These are phyloP conservation scores for Drosophila lutescens DNA, from an alignment of 2,888 invertebrate genomes.

Conservation along the genomic window DNA sequence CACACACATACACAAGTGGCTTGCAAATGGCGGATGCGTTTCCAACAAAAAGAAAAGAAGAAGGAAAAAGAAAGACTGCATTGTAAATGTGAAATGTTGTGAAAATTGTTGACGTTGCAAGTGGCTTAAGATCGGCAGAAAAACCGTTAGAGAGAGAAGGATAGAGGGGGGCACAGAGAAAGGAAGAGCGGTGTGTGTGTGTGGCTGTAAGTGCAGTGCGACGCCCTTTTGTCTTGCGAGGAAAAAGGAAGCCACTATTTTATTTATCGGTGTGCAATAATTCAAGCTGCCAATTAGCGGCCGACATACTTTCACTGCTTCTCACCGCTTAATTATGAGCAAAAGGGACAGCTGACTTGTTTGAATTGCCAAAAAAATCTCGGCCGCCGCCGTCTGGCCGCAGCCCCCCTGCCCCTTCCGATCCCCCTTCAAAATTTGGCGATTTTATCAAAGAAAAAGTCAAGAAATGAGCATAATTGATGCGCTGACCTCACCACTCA, in stretches of 20 bases:
- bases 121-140: conserved; percentile 42
- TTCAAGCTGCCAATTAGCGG: conserved; percentile 62
- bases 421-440: conserved; percentile 32
- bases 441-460: conserved; percentile 65
- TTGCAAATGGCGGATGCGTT: conserved; percentile 75
- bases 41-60: conserved; percentile 59
- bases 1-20: conserved; percentile 55
- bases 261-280: conserved; percentile 37
- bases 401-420: not conserved
- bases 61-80: conserved; percentile 65
- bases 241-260: conserved; percentile 24
- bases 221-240: conserved; percentile 75
- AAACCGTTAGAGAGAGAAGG: conserved; percentile 16
- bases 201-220: conserved; percentile 49
- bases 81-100: conserved; percentile 59
- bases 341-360: conserved; percentile 51
- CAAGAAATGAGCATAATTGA: conserved; percentile 73
- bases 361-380: conserved; percentile 67
- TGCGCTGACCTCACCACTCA: conserved; percentile 52
- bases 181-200: conserved; percentile 7
- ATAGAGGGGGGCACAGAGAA: not conserved
- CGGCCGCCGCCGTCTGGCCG: conserved; percentile 53
- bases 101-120: conserved; percentile 75
- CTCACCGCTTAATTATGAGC: conserved; percentile 34
- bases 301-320: conserved; percentile 56